These are phyloP conservation scores for Microtus montanus DNA, from an alignment of 2,113 vertebrate genomes.

Conservation along the genomic window DNA sequence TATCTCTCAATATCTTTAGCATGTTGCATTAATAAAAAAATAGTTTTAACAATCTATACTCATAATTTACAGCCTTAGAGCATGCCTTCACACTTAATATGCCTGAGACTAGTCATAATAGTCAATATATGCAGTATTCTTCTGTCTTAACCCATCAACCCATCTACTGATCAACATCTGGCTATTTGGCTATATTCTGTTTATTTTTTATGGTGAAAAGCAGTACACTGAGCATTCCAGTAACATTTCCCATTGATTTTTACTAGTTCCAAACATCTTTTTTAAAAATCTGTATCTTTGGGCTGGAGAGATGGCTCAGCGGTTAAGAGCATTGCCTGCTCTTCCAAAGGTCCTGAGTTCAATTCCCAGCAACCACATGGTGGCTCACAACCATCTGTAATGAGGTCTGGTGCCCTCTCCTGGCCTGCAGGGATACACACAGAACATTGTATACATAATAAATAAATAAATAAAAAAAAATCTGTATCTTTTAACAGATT, in stretches of 20 bases:
- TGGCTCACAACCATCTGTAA: too few species aligned
- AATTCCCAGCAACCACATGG: too few species aligned
- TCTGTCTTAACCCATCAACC: not conserved
- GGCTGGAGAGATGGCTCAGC: too few species aligned
- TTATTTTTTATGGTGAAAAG: constrained; percentile 33
- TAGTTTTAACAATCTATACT: not conserved
- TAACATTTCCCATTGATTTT: not conserved
- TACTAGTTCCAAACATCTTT: not conserved
- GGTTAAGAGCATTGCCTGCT: too few species aligned
- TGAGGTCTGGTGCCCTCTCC: too few species aligned
- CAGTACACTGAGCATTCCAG: not conserved
- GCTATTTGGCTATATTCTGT: not conserved
- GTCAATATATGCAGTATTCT: not conserved
- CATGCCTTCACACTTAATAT: constrained; percentile 1
- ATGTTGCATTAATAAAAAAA: not conserved
- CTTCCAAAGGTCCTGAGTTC: too few species aligned
- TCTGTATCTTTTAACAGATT: not conserved
- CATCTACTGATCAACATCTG: not conserved
- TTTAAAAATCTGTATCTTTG: not conserved
- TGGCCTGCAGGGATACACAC: too few species aligned
- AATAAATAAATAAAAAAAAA: too few species aligned
- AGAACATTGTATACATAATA: too few species aligned
- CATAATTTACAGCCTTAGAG: not conserved
- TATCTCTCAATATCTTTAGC: not conserved
- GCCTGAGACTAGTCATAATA: not conserved